phyloP scores from a whole-genome alignment of 2,113 vertebrate genomes.

The Isurus oxyrinchus region DNA sequence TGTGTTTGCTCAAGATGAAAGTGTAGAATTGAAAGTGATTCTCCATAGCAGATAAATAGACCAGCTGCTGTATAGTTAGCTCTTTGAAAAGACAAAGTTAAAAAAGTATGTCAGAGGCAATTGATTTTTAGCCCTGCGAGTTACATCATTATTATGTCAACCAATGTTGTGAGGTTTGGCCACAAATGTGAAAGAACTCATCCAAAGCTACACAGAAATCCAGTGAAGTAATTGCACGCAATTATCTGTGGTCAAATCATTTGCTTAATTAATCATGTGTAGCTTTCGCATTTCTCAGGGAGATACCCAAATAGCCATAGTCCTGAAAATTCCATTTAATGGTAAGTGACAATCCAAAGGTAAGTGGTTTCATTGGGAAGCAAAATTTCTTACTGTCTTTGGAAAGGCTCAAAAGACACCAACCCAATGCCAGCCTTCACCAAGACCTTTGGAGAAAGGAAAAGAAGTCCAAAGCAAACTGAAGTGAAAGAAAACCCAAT shows the following conservation, averaged over 20 bases:
- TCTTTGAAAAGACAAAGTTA: background rate
- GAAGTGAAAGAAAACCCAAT: background rate
- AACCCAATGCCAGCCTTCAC: background rate
- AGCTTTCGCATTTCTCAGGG: background rate
- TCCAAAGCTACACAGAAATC: background rate
- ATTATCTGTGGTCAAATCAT: background rate
- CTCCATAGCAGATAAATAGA: background rate
- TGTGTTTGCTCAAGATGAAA: background rate
- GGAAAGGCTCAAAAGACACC: background rate
- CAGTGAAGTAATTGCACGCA: background rate
- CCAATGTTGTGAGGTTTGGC: background rate
- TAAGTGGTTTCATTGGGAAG: background rate
- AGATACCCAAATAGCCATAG: background rate
- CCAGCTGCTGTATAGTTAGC: background rate
- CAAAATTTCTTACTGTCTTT: background rate
- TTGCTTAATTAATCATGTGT: background rate
- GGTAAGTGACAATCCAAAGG: background rate
- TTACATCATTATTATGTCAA: background rate
- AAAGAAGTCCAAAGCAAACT: background rate
- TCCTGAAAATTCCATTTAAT: background rate
- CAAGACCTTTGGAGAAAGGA: background rate
- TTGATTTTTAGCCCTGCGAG: background rate
- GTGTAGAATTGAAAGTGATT: background rate
- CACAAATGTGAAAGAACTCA: background rate
- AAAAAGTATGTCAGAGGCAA: background rate